Evolutionary conservation across 2,113 vertebrate species (phyloP), one percentile per base, ranked within the genome.

Genomic region (Cyanocitta stelleri): DNA sequence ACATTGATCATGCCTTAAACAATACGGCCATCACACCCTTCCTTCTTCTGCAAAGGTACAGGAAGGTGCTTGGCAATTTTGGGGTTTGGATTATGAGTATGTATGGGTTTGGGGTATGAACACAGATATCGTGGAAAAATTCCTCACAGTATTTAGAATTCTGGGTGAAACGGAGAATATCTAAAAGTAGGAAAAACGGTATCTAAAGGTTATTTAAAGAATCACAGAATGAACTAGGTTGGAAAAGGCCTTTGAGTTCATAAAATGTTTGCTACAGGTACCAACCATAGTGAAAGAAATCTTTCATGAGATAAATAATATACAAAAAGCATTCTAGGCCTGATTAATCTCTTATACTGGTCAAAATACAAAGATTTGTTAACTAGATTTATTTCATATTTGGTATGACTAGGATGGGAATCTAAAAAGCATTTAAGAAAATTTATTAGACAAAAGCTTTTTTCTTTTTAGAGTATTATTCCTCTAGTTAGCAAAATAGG

Each of bases 21-120:
- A 1, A 20, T 7, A 13, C 0, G 0, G 24, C n/a, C 62, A 9
- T 16, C 20, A 1, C 17, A 3, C 7, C 29, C 29, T 30, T 22
- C 56, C 26, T 51, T 29, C 49, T 32, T 23, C 66, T 11, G 7
- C 56, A 21, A 27, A 49, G 55, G 20, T 1, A 6, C 39, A 24
- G 23, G 43, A 7, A 51, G 13, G 48, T 26, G 43, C 24, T 24
- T 8, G 49, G 66, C 54, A 32, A 2, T 16, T 46, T 29, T 6
- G 51, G 67, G 21, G 20, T 32, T 49, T 37, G 62, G 16, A 22
- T 39, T 56, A 20, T 17, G 23, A 37, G 4, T 5, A 10, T 23
- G 3, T 5, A 14, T 9, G 32, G 24, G 1, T 49, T 56, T 17
- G 10, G 14, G 22, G 10, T 24, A 17, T 20, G 17, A 61, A 35